phyloP scores from a whole-genome alignment of 2,797 vertebrate species.

The Uromys caudimaculatus region DNA sequence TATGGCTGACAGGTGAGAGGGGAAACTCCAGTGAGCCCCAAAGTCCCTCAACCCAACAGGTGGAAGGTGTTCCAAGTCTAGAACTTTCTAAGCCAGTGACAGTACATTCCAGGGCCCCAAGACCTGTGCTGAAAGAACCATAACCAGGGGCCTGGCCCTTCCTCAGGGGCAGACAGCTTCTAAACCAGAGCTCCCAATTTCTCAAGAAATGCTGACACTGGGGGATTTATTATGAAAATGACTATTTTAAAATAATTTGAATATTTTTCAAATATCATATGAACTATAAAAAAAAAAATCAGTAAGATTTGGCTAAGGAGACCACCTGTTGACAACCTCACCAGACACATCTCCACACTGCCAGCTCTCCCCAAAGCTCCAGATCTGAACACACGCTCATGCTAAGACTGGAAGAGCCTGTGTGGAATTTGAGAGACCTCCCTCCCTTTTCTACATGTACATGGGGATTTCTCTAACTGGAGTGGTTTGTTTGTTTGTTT shows the following conservation, averaged over 20 bases:
- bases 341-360: neutral
- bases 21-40: neutral
- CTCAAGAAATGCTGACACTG: neutral
- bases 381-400: neutral
- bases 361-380: neutral
- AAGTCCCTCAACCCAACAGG: neutral
- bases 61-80: neutral
- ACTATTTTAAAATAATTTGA: slow-evolving; percentile 32
- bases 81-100: neutral
- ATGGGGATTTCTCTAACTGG: neutral
- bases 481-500: neutral
- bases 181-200: neutral
- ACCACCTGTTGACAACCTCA: neutral
- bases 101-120: too few species aligned
- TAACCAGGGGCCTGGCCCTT: neutral
- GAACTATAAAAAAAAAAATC: slow-evolving; percentile 59
- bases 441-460: neutral
- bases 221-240: neutral
- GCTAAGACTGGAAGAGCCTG: neutral
- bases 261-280: slow-evolving; percentile 42
- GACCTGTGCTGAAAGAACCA: too few species aligned
- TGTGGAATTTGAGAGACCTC: neutral
- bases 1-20: neutral
- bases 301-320: neutral
- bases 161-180: neutral